phyloP scores from a whole-genome alignment of 2,113 vertebrate species.

The Crotalus helleri region DNA sequence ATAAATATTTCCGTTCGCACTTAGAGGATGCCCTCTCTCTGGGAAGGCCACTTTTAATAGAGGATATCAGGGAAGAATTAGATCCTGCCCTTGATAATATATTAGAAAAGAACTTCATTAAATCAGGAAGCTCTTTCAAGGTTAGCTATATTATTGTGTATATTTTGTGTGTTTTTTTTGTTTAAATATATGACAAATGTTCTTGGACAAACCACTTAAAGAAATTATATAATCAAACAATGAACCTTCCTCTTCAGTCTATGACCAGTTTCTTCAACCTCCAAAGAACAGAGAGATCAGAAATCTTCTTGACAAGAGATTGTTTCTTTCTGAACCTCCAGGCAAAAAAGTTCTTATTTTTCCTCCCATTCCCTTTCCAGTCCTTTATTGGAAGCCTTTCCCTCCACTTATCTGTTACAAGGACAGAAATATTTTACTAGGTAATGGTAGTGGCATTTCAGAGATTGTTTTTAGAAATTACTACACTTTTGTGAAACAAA shows the following conservation, averaged over 20 bases:
- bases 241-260: neutral
- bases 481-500: neutral
- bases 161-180: neutral
- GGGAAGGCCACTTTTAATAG: conserved; percentile 73
- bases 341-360: neutral
- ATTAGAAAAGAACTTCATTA: conserved; percentile 79
- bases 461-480: neutral
- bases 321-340: neutral
- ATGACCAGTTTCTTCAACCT: neutral
- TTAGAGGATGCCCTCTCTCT: conserved; percentile 74
- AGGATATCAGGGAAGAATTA: conserved; percentile 74
- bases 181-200: neutral
- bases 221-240: neutral
- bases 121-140: conserved; percentile 72
- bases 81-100: conserved; percentile 76
- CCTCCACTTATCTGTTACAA: neutral
- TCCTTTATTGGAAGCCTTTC: neutral
- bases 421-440: neutral
- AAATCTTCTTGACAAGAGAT: neutral
- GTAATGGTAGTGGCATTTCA: neutral
- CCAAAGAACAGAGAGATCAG: neutral
- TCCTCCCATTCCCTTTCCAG: neutral
- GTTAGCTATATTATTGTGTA: conserved; percentile 49
- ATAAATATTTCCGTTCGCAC: conserved; percentile 76
- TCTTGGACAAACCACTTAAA: neutral